Conservation (phyloP, 2,888 invertebrate species). For the Diplolepis rosae region DNA sequence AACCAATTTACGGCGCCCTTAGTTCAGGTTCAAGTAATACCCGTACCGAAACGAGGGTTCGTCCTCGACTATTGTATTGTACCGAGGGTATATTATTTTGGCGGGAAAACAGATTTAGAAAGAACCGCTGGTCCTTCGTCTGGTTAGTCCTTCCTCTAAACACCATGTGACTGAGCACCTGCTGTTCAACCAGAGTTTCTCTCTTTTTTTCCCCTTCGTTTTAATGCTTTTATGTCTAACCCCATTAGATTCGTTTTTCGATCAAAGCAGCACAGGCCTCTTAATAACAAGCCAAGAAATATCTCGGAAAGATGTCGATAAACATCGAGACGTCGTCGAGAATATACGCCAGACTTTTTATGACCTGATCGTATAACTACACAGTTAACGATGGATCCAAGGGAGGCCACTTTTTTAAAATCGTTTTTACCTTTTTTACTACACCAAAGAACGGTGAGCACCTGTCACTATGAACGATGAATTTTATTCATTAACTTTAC, state of each 20-base stretch:
- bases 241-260: constrained; percentile 10
- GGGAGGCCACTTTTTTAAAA: constrained; percentile 4
- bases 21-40: constrained; percentile 58
- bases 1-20: constrained; percentile 69
- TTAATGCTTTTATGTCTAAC: constrained; percentile 16
- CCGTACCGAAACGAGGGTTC: constrained; percentile 59
- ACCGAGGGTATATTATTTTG: constrained; percentile 59
- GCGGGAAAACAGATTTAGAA: constrained; percentile 49
- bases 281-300: background rate
- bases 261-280: constrained; percentile 24
- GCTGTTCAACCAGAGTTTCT: constrained; percentile 42
- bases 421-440: background rate
- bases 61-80: constrained; percentile 66
- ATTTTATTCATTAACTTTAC: constrained; percentile 12
- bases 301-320: constrained; percentile 13
- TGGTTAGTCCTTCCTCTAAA: background rate
- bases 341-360: constrained; percentile 13
- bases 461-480: background rate
- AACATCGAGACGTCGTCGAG: constrained; percentile 26
- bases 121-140: constrained; percentile 1
- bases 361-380: constrained; percentile 19
- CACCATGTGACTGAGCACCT: constrained; percentile 48
- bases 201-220: constrained; percentile 24
- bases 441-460: background rate
- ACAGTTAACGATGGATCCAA: constrained; percentile 18